Evolutionary conservation across 2,888 invertebrate species (phyloP).

Genomic region (Arenicola marina): DNA sequence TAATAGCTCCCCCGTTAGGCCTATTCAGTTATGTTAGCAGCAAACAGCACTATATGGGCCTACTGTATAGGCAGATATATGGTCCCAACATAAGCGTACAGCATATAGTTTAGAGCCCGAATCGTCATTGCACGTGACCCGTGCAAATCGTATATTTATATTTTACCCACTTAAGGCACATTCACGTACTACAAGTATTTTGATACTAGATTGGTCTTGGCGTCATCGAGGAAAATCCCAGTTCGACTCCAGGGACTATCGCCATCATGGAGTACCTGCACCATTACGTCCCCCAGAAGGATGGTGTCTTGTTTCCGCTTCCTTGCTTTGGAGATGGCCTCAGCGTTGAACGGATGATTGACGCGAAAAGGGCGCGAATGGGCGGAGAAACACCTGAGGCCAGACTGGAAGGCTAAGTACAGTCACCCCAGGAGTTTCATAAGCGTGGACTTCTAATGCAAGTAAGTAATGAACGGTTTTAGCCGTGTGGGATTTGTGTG

Average conservation of each 20-base stretch:
- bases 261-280: constrained; percentile 3
- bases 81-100: no score
- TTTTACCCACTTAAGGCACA: no score
- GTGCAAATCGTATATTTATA: no score
- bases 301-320: not conserved
- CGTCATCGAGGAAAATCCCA: constrained; percentile 1
- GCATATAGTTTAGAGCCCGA: no score
- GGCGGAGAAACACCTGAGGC: not conserved
- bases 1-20: no score
- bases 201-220: constrained; percentile 6
- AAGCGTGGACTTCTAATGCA: not conserved
- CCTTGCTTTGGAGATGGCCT: constrained; percentile 2
- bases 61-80: no score
- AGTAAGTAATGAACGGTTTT: no score
- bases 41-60: no score
- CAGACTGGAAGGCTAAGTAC: not conserved
- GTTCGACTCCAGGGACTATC: not conserved
- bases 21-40: no score
- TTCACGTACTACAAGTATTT: no score
- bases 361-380: not conserved
- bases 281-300: not conserved
- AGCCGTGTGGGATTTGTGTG: no score
- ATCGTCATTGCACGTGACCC: no score
- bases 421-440: not conserved
- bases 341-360: constrained; percentile 3